phyloP scores from a whole-genome alignment of 2,113 vertebrate genomes.

The Calypte anna region DNA sequence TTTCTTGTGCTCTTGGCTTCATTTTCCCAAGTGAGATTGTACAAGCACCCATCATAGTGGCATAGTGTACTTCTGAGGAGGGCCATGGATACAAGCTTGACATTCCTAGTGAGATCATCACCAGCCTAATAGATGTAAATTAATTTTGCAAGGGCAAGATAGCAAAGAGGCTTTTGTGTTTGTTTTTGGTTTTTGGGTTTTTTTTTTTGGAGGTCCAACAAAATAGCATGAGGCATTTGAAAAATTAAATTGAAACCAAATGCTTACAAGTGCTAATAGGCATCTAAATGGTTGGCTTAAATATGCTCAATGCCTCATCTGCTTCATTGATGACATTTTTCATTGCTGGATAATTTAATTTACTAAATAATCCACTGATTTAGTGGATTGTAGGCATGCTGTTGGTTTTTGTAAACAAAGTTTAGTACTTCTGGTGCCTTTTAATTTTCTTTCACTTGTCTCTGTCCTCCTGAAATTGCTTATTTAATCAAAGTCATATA shows the following conservation, averaged over 20 bases:
- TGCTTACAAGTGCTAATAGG: neutral
- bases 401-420: neutral
- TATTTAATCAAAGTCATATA: slow-evolving; percentile 1
- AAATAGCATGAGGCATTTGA: neutral
- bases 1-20: neutral
- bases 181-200: no score
- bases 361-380: neutral
- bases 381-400: neutral
- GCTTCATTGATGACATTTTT: neutral
- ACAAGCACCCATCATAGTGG: neutral
- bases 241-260: slow-evolving; percentile 11
- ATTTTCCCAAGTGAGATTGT: neutral
- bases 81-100: neutral
- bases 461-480: neutral
- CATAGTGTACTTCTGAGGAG: neutral
- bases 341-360: neutral
- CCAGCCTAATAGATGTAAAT: neutral
- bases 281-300: neutral
- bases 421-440: neutral
- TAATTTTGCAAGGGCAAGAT: neutral
- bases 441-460: neutral
- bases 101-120: neutral
- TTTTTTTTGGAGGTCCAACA: neutral
- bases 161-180: neutral
- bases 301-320: neutral